These are phyloP conservation scores for Odontesthes bonariensis DNA, from an alignment of 2,113 vertebrate genomes.

Conservation along the genomic window DNA sequence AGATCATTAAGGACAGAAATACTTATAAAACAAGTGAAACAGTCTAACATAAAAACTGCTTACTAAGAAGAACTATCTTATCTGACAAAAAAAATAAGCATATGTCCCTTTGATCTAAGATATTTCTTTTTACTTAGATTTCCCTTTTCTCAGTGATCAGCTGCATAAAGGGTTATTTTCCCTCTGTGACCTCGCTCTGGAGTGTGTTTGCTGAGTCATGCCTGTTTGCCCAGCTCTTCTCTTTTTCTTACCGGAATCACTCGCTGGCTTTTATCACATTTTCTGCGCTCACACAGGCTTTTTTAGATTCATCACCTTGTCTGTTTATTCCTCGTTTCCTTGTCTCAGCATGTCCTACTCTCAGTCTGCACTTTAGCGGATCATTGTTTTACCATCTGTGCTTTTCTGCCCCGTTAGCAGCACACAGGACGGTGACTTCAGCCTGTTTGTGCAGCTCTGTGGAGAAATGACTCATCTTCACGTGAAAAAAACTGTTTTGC, in stretches of 20 bases:
- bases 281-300: slow-evolving; percentile 18
- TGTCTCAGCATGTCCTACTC: slow-evolving; percentile 30
- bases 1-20: too few species aligned
- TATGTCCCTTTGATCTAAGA: too few species aligned
- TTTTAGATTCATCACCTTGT: not conserved
- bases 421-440: slow-evolving; percentile 23
- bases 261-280: slow-evolving; percentile 20
- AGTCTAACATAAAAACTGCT: too few species aligned
- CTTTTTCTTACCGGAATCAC: slow-evolving; percentile 37
- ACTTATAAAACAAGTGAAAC: too few species aligned
- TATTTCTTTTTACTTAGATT: too few species aligned
- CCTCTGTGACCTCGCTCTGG: not conserved
- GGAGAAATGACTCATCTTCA: not conserved
- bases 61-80: too few species aligned
- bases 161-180: not conserved
- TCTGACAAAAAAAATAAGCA: too few species aligned
- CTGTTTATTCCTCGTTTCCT: slow-evolving; percentile 18
- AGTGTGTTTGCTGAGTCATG: slow-evolving; percentile 50
- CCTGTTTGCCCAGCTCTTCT: slow-evolving; percentile 29
- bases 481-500: not conserved
- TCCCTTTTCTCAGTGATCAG: too few species aligned
- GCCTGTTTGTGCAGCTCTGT: not conserved
- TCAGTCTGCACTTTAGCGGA: not conserved
- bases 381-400: slow-evolving; percentile 32
- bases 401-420: slow-evolving; percentile 41